Percentiles rank a stretch among this genome's conserved stretches.
Conservation (phyloP, 2,888 invertebrate species). For the Biston betularia region DNA sequence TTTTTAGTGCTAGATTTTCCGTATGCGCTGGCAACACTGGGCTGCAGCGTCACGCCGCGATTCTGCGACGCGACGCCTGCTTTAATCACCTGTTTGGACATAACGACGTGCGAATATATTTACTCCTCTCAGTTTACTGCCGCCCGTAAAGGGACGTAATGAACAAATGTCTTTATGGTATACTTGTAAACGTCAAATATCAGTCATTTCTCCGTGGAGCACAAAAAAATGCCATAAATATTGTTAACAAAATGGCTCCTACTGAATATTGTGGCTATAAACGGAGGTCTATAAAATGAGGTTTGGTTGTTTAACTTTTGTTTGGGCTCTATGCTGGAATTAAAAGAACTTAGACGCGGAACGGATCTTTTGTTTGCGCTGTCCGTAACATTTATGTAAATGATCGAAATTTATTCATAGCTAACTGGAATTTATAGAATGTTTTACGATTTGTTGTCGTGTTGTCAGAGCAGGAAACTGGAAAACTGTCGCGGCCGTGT, state of each 20-base stretch:
- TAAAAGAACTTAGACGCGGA: constrained; percentile 74
- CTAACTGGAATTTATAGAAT: constrained; percentile 75
- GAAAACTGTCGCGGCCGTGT: constrained; percentile 23
- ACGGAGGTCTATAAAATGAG: constrained; percentile 79
- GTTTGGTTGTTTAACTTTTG: constrained; percentile 81
- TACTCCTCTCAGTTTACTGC: constrained; percentile 68
- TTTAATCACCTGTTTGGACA: constrained; percentile 66
- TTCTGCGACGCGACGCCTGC: constrained; percentile 46
- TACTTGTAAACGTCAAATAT: constrained; percentile 82
- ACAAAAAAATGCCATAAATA: constrained; percentile 83
- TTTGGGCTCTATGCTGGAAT: constrained; percentile 72
- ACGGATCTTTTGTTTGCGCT: constrained; percentile 72
- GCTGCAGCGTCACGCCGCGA: constrained; percentile 47
- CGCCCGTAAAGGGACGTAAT: constrained; percentile 74
- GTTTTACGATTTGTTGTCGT: constrained; percentile 66
- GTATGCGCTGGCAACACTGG: too few relatives aligned
- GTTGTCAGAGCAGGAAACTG: constrained; percentile 49
- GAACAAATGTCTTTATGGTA: constrained; percentile 82
- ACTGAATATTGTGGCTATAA: constrained; percentile 83
- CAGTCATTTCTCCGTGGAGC: constrained; percentile 71
- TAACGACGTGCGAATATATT: constrained; percentile 74
- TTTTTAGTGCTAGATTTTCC: too few relatives aligned
- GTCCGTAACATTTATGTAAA: constrained; percentile 79
- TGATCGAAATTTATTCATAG: constrained; percentile 79
- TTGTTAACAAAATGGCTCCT: constrained; percentile 82